Percentiles rank a stretch among this genome's conserved stretches.
phyloP scores from a whole-genome alignment of 1,140 invertebrate species.

The Aphelenchoides fujianensis region DNA sequence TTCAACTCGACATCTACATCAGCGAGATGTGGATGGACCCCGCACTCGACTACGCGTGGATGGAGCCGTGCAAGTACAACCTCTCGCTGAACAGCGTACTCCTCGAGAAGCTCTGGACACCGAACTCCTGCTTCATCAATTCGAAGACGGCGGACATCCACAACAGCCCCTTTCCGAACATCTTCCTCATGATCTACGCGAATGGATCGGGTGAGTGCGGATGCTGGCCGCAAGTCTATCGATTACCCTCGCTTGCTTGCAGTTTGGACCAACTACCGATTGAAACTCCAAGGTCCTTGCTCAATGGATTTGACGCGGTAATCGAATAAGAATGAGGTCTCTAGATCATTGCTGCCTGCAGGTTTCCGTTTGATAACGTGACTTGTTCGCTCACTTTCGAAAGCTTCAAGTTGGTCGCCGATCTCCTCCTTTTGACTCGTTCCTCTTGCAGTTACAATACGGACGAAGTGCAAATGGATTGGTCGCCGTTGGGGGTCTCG shows the following conservation, averaged over 20 bases:
- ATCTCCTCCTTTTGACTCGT: slow-evolving; percentile 1
- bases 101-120: slow-evolving; percentile 58
- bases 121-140: slow-evolving; percentile 60
- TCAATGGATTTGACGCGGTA: slow-evolving; percentile 44
- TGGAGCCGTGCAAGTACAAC: slow-evolving; percentile 62
- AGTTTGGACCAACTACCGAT: slow-evolving; percentile 62
- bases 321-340: neutral
- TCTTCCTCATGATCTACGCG: slow-evolving; percentile 61
- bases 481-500: slow-evolving; percentile 50
- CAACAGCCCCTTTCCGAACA: slow-evolving; percentile 58
- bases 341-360: slow-evolving; percentile 16
- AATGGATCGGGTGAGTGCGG: slow-evolving; percentile 53
- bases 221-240: neutral
- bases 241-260: too few relatives aligned
- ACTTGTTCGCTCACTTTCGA: slow-evolving; percentile 61
- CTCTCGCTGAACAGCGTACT: slow-evolving; percentile 58
- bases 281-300: slow-evolving; percentile 59
- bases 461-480: slow-evolving; percentile 61
- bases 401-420: slow-evolving; percentile 49
- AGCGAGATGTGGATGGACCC: slow-evolving; percentile 60
- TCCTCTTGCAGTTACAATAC: slow-evolving; percentile 60
- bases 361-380: slow-evolving; percentile 62
- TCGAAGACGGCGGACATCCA: slow-evolving; percentile 62
- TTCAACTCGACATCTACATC: slow-evolving; percentile 62
- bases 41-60: slow-evolving; percentile 48